Percentiles rank a stretch among this genome's conserved stretches.
Evolutionary conservation across 2,888 invertebrate species (phyloP).

Genomic region (Acanthococcus lagerstroemiae): DNA sequence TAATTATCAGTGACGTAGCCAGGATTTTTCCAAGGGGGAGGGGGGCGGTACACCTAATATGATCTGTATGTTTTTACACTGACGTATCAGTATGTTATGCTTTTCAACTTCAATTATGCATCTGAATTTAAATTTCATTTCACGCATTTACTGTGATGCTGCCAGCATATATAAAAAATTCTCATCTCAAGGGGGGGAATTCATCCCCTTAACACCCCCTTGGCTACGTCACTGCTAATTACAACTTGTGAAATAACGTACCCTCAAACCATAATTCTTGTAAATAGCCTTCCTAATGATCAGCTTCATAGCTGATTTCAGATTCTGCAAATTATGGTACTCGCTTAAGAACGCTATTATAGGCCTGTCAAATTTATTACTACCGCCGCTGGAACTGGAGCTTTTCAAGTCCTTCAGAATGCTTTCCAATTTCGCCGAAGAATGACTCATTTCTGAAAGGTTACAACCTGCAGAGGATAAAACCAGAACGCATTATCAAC

Average conservation of each 20-base stretch:
- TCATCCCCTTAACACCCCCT: no score
- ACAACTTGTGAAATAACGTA: constrained; percentile 40
- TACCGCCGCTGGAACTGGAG: constrained; percentile 44
- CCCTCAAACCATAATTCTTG: constrained; percentile 78
- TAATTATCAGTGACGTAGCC: no score
- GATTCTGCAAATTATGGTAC: constrained; percentile 71
- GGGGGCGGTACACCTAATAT: no score
- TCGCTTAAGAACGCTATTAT: constrained; percentile 79
- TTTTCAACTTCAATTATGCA: no score
- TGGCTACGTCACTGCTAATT: no score
- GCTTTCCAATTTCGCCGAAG: constrained; percentile 77
- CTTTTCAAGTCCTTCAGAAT: constrained; percentile 46
- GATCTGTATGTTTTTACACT: no score
- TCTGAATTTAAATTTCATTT: no score
- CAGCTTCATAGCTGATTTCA: constrained; percentile 79
- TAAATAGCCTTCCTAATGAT: constrained; percentile 57
- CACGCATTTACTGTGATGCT: no score
- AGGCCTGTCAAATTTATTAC: constrained; percentile 56
- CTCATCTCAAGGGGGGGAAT: no score
- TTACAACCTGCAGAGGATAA: constrained; percentile 2
- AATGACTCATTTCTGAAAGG: constrained; percentile 61
- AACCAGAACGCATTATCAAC: not conserved
- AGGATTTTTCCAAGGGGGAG: no score
- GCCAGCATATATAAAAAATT: no score
- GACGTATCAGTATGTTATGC: no score